Evolutionary conservation across 2,888 invertebrate genomes (phyloP), one percentile per base, ranked within the genome.

Genomic region (Petrolisthes manimaculis): DNA sequence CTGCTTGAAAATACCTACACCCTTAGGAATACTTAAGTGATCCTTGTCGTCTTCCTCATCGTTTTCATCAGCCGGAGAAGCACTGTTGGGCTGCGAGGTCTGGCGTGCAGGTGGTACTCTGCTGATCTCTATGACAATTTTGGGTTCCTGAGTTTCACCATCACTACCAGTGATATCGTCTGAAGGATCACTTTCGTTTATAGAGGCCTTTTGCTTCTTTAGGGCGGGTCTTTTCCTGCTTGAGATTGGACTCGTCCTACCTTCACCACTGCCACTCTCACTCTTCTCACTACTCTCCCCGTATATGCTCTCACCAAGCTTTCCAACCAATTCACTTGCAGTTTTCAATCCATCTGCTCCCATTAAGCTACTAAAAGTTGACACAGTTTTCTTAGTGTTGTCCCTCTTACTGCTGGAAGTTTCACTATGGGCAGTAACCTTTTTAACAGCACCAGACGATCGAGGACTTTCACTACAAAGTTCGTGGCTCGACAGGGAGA

Each of bases 1-100:
- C 93, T 97, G 97, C 92, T 97, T 96, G 89, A 92, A 92, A 24
- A 91, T 88, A 18, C 90, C 90, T 12, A 89, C 14, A 5, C 88
- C 84, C 74, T 89, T 91, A 21, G 89, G 91, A 54, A 91, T 86
- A 67, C 83, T 89, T 37, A 91, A 83, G 78, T 89, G 89, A 82
- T 91, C 91, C 78, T 91, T 89, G 55, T 90, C 89, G 18, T 89
- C 85, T 53, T 71, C 78, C 21, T 74, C 77, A 21, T 61, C 75
- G 12, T 67, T 54, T 18, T 71, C 71, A 71, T n/a, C 71, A 71
- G n/a, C 71, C 21, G 6, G 71, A 71, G 71, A 21, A 14, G 21
- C 71, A n/a, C 14, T 71, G n/a, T 71, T 71, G n/a, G 71, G 21
- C n/a, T 71, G 71, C 12, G 61, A 61, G 71, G 71, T 71, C 71